Conservation (phyloP, 2,888 invertebrate species). For the Drosophila leonis region DNA sequence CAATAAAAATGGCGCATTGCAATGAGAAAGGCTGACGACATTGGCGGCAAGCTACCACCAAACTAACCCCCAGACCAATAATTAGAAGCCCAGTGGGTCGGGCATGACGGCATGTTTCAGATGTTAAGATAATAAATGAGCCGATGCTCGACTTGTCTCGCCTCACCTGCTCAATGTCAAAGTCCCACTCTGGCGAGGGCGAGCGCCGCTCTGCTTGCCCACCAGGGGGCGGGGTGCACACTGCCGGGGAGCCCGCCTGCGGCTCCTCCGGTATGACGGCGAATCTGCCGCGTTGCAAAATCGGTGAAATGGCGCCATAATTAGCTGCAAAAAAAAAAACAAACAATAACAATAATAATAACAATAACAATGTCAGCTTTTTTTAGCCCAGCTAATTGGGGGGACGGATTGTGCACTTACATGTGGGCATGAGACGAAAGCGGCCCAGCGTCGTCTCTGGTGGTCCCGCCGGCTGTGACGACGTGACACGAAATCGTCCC, state of each 20-base stretch:
- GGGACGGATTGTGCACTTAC: constrained; percentile 68
- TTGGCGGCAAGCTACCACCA: constrained; percentile 9
- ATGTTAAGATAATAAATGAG: constrained; percentile 13
- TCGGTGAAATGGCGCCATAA: constrained; percentile 85
- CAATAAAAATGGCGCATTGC: constrained; percentile 78
- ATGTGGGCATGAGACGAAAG: constrained; percentile 85
- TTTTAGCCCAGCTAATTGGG: constrained; percentile 14
- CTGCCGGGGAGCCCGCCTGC: constrained; percentile 83
- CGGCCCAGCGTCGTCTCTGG: constrained; percentile 85
- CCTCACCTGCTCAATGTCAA: constrained; percentile 85
- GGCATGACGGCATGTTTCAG: constrained; percentile 41
- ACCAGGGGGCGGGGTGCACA: constrained; percentile 77
- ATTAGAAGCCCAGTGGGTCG: neutral
- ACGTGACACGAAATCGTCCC: constrained; percentile 87
- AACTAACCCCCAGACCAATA: neutral
- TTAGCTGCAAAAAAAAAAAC: constrained; percentile 74
- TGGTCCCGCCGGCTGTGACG: constrained; percentile 84
- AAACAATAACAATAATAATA: constrained; percentile 9
- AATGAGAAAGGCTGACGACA: constrained; percentile 56
- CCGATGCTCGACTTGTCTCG: constrained; percentile 3
- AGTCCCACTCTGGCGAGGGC: constrained; percentile 86
- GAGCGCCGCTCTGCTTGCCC: constrained; percentile 74
- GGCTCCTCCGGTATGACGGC: constrained; percentile 86
- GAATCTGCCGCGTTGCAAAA: constrained; percentile 85
- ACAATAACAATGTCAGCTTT: neutral